These are phyloP conservation scores for Amphipoea oculea DNA, from an alignment of 2,888 invertebrate species.

Conservation along the genomic window DNA sequence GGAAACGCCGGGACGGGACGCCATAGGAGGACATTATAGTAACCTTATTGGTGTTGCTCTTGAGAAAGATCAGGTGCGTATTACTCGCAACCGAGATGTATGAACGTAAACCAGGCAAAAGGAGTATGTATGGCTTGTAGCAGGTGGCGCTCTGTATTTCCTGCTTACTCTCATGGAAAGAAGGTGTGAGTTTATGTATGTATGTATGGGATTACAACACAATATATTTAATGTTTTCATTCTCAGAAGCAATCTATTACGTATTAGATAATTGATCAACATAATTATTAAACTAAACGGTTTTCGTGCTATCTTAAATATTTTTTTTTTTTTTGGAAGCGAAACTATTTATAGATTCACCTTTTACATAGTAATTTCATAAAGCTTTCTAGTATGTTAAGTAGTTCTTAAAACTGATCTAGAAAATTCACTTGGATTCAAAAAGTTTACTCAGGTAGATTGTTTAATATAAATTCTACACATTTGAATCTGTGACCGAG, in stretches of 20 bases:
- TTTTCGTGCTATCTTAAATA: background rate
- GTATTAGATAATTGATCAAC: background rate
- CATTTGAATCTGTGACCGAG: background rate
- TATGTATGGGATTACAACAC: background rate
- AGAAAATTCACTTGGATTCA: background rate
- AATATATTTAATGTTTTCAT: background rate
- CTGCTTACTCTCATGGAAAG: background rate
- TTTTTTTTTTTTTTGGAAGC: background rate
- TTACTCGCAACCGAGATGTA: no score
- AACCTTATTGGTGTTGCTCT: no score
- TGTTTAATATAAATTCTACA: background rate
- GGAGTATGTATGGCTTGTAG: no score
- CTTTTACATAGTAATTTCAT: background rate
- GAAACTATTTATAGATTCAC: constrained; percentile 9
- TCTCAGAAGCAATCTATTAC: background rate
- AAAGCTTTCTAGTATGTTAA: background rate
- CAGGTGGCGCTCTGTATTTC: no score
- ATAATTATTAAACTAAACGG: background rate
- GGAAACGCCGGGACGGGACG: no score
- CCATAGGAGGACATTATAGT: no score
- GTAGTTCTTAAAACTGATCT: background rate
- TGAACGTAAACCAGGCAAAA: no score
- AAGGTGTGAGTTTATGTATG: background rate
- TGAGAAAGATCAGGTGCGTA: no score
- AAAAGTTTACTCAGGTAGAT: background rate